These are phyloP conservation scores for Bubo scandiacus DNA, from an alignment of 2,113 vertebrate species.

Conservation along the genomic window DNA sequence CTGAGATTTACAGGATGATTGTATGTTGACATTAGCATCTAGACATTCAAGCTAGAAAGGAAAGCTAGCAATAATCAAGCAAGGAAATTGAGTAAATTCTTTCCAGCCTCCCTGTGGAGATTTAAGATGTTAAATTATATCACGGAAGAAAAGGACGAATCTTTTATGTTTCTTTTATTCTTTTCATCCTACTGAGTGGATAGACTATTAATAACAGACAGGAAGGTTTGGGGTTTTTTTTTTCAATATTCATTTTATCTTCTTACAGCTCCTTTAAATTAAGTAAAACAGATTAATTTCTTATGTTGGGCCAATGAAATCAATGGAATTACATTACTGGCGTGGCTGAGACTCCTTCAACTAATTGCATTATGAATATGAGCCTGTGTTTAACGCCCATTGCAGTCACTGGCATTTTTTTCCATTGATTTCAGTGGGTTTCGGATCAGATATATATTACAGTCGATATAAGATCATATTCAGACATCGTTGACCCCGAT, in stretches of 20 bases:
- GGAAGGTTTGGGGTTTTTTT: background rate
- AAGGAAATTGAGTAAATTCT: conserved; percentile 14
- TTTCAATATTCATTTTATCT: conserved; percentile 23
- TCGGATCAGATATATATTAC: background rate
- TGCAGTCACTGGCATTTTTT: background rate
- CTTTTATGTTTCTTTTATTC: conserved; percentile 42
- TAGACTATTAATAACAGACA: conserved; percentile 38
- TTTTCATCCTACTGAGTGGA: background rate
- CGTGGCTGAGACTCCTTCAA: conserved; percentile 13
- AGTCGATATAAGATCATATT: background rate
- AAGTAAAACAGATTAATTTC: conserved; percentile 56
- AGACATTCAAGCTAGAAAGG: background rate
- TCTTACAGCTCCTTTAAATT: conserved; percentile 49
- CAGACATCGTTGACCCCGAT: background rate
- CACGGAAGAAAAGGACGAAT: background rate
- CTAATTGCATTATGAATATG: conserved; percentile 30
- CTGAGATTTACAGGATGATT: background rate
- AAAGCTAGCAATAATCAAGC: background rate
- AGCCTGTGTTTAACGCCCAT: background rate
- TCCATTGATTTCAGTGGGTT: background rate
- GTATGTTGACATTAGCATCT: background rate
- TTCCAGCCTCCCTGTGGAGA: background rate
- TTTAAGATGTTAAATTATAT: conserved; percentile 36
- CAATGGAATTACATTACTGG: conserved; percentile 21
- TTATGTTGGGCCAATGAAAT: conserved; percentile 47